Base-by-base conservation (phyloP, 2,888 invertebrate genomes). In the Neelides folsomi region DNA sequence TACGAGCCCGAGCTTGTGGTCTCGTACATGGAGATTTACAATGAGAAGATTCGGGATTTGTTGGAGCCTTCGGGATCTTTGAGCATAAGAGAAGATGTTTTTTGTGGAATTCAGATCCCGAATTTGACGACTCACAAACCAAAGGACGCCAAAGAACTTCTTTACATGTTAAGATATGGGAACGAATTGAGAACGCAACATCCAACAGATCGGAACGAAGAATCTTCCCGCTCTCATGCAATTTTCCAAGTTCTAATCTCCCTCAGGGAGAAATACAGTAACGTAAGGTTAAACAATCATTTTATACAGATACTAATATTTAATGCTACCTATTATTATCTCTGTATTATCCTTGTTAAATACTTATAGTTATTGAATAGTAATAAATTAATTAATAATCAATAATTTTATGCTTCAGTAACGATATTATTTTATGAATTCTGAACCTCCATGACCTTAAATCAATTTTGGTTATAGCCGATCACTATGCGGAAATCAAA, bases 191-290 rank as follows among this genome's bases (percentile, higher is more conserved):
- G 94, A 51, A 87, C 90, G 0, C 93, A 94, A 67, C 92, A 93
- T 72, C 90, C 93, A 0, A 94, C 93, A 0, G 93, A 93, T 73
- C 86, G 90, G 1, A 94, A 94, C 71, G 82, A 87, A 1, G 92
- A 93, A 67, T 90, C 90, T 56, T 92, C 92, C 9, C 77, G 94
- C 49, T 92, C 92, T 49, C 94, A 94, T 75, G 93, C 93, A n/a
- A 87, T 94, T 2, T 93, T 93, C 69, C 90, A 90, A 76, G 83
- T 83, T 13, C 52, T 45, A 19, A 47, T 60, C 12, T 46, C 54
- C 9, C 49, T 58, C 10, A 34, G 52, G 10, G 49, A 53, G 37
- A 15, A 52, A 45, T 52, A 49, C 18, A 52, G 44, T 13, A 48
- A 55, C 15, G 16, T 45, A 51, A 36, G 40, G 51, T 40, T 27